phyloP scores from a whole-genome alignment of 2,888 invertebrate genomes.

The Euclidia mi region DNA sequence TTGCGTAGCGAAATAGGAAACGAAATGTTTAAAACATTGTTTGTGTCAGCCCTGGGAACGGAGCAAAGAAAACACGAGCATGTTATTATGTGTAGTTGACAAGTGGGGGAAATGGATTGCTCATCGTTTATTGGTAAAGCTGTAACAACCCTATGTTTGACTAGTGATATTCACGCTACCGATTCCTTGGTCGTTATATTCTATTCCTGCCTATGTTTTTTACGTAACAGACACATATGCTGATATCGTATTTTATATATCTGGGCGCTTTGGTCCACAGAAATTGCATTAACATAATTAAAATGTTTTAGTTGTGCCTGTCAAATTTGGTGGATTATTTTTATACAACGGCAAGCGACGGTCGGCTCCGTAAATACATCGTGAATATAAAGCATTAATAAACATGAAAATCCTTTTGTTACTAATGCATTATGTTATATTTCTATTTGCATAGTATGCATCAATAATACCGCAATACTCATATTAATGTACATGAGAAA shows the following conservation, averaged over 20 bases:
- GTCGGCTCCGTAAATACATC: background rate
- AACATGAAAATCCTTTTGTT: background rate
- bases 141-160: slow-evolving; percentile 8
- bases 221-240: background rate
- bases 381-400: background rate
- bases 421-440: slow-evolving; percentile 23
- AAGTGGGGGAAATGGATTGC: slow-evolving; percentile 12
- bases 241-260: background rate
- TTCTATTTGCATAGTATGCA: slow-evolving; percentile 36
- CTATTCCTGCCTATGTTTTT: background rate
- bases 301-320: background rate
- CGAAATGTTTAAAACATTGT: slow-evolving; percentile 45
- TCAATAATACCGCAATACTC: slow-evolving; percentile 45
- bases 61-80: slow-evolving; percentile 9
- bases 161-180: background rate
- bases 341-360: background rate
- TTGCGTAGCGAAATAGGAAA: slow-evolving; percentile 38
- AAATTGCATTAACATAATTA: background rate
- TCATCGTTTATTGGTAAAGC: slow-evolving; percentile 10
- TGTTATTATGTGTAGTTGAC: slow-evolving; percentile 5
- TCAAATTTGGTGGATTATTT: background rate
- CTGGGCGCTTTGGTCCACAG: background rate
- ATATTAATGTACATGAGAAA: slow-evolving; percentile 62
- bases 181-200: background rate
- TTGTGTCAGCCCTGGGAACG: slow-evolving; percentile 18